These are phyloP conservation scores for Stichopus horrens DNA, from an alignment of 53 echinoderm and acorn worm species.

Conservation along the genomic window DNA sequence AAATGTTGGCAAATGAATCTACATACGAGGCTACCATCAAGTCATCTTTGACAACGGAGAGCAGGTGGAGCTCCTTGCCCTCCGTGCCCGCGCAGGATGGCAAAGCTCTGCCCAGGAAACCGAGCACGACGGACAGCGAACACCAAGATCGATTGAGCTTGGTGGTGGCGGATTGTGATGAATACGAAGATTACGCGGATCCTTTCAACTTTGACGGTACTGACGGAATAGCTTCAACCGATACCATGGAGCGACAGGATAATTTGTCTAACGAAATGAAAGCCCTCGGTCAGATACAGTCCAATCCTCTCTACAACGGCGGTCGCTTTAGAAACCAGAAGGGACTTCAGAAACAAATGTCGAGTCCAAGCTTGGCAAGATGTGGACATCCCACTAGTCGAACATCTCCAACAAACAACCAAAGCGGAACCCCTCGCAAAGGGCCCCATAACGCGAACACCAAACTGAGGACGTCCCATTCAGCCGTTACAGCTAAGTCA, in stretches of 20 bases:
- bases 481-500: not conserved
- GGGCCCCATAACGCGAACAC: not conserved
- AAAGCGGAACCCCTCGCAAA: not conserved
- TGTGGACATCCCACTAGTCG: not conserved
- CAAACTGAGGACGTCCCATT: conserved; percentile 9
- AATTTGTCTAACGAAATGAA: conserved; percentile 27
- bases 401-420: not conserved
- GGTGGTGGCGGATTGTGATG: conserved; percentile 41
- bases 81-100: conserved; percentile 23
- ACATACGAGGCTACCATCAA: conserved; percentile 40
- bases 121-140: conserved; percentile 9
- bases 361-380: conserved; percentile 24
- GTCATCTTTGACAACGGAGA: conserved; percentile 9
- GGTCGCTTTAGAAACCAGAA: not conserved
- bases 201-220: not conserved
- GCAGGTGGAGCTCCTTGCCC: conserved; percentile 32
- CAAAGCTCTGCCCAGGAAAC: not conserved
- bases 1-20: conserved; percentile 37
- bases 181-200: conserved; percentile 42
- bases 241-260: conserved; percentile 11
- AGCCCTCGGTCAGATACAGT: not conserved
- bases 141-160: not conserved
- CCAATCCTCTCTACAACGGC: conserved; percentile 41
- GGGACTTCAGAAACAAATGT: conserved; percentile 20
- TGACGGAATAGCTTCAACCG: not conserved